Evolutionary conservation across 2,888 invertebrate species (phyloP).

Genomic region (Nebria brevicollis): DNA sequence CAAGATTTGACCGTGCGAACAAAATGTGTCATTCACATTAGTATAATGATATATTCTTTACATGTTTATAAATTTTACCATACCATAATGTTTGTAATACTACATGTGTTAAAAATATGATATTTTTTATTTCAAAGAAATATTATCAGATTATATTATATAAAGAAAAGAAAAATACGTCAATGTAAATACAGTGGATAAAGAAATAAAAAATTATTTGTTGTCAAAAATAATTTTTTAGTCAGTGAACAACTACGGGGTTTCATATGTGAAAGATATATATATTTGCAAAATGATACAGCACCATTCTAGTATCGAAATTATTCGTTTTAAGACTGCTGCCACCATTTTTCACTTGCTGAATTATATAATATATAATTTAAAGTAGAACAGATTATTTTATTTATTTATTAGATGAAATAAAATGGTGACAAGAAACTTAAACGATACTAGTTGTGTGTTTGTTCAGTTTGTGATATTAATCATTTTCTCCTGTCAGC

Average conservation of each 20-base stretch:
- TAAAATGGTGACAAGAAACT: background rate
- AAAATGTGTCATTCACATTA: slow-evolving; percentile 26
- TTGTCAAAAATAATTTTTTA: slow-evolving; percentile 41
- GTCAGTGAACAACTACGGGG: background rate
- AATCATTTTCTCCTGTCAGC: slow-evolving; percentile 33
- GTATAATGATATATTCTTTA: slow-evolving; percentile 18
- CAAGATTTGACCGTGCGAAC: background rate
- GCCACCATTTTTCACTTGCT: background rate
- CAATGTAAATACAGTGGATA: slow-evolving; percentile 40
- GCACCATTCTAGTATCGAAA: background rate
- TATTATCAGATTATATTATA: slow-evolving; percentile 7
- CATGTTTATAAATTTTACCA: slow-evolving; percentile 39
- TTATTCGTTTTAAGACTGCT: background rate
- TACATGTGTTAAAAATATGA: slow-evolving; percentile 44
- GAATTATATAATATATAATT: too few species aligned
- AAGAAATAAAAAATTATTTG: slow-evolving; percentile 35
- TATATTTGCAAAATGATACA: background rate
- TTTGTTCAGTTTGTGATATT: background rate
- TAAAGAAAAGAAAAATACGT: slow-evolving; percentile 32
- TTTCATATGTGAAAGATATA: background rate
- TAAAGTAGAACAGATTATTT: too few species aligned
- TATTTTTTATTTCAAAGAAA: slow-evolving; percentile 45
- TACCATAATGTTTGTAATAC: slow-evolving; percentile 41
- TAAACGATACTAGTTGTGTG: background rate
- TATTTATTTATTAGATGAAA: background rate